Conservation (phyloP, 1,140 invertebrate genomes). For the Asobara japonica region DNA sequence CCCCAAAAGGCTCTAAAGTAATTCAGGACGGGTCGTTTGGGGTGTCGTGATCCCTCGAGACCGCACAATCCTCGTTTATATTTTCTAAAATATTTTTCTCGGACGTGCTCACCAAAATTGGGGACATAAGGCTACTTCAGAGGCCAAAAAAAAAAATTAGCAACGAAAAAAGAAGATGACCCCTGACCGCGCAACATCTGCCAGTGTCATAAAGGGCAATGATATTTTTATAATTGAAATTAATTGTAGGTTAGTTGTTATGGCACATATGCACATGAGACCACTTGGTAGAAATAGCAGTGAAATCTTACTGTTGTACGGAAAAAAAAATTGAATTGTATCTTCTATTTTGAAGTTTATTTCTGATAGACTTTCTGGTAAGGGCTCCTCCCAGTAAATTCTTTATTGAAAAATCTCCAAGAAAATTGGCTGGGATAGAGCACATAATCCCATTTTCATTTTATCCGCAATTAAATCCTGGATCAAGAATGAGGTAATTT, state of each 20-base stretch:
- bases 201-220: constrained; percentile 60
- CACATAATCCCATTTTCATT: no score
- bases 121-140: constrained; percentile 7
- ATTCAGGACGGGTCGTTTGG: background rate
- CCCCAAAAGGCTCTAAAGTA: background rate
- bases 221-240: constrained; percentile 69
- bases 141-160: background rate
- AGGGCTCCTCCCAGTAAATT: no score
- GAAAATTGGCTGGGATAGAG: no score
- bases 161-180: constrained; percentile 54
- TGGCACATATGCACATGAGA: background rate
- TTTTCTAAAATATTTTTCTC: constrained; percentile 18
- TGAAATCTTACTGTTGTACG: background rate
- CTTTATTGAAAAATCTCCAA: no score
- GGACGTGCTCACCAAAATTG: constrained; percentile 22
- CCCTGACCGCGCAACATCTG: constrained; percentile 60
- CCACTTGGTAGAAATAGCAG: constrained; percentile 29
- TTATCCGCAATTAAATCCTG: no score
- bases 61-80: background rate
- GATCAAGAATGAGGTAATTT: no score
- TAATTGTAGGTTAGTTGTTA: constrained; percentile 52
- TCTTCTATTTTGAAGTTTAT: no score
- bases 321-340: background rate
- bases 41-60: background rate
- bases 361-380: no score